These are phyloP conservation scores for Aldrovandia affinis DNA, from an alignment of 2,797 vertebrate genomes.

Conservation along the genomic window DNA sequence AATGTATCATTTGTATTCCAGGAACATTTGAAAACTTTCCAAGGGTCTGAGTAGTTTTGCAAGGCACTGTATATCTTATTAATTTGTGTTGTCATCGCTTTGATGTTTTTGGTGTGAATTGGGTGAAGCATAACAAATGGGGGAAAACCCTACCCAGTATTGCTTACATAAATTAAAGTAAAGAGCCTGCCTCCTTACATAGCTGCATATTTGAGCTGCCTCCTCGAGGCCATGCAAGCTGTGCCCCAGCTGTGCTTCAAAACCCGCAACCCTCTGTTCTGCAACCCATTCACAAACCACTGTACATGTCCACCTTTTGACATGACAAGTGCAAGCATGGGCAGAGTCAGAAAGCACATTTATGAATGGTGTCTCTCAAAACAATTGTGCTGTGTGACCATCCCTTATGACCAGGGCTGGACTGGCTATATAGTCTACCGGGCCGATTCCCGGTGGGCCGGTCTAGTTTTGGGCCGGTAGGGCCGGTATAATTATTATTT, in stretches of 20 bases:
- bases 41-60: too few relatives aligned
- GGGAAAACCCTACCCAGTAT: neutral
- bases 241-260: neutral
- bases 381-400: neutral
- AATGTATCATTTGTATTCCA: too few relatives aligned
- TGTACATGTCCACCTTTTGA: neutral
- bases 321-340: neutral
- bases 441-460: too few relatives aligned
- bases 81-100: too few relatives aligned
- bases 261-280: neutral
- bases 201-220: neutral
- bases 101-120: neutral
- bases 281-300: neutral
- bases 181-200: too few relatives aligned
- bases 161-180: neutral
- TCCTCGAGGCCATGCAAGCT: neutral
- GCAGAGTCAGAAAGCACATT: neutral
- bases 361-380: neutral
- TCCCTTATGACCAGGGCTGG: too few relatives aligned
- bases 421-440: too few relatives aligned
- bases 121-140: neutral
- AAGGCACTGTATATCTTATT: too few relatives aligned
- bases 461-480: too few relatives aligned
- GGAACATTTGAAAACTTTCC: too few relatives aligned
- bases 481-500: too few relatives aligned